Conservation (phyloP, 2,113 vertebrate species). For the Cynopterus brachyotis region DNA sequence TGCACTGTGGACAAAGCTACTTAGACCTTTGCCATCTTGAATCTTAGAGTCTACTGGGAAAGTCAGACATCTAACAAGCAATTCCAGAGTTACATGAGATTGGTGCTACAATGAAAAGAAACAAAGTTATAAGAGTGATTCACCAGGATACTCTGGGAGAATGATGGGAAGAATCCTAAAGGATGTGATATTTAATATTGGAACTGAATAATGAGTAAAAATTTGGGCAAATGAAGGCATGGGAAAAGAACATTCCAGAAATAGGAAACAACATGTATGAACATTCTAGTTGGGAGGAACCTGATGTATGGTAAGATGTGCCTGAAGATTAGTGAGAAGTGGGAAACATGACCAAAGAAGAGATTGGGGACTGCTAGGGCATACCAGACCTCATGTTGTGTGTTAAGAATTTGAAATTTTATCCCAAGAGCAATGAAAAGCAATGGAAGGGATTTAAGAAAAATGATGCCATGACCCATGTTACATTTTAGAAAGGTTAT, state of each 20-base stretch:
- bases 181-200: background rate
- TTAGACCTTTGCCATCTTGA: background rate
- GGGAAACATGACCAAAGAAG: background rate
- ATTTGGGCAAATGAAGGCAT: background rate
- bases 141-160: background rate
- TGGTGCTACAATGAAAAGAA: background rate
- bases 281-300: background rate
- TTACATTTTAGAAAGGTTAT: constrained; percentile 38
- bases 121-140: background rate
- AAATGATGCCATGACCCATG: background rate
- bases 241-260: background rate
- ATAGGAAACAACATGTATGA: background rate
- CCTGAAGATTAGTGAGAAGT: background rate
- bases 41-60: background rate
- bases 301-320: background rate
- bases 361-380: background rate
- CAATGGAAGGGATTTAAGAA: background rate
- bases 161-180: background rate
- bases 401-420: constrained; percentile 18
- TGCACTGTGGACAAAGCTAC: background rate
- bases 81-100: background rate
- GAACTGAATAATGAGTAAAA: background rate
- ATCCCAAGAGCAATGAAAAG: constrained; percentile 30
- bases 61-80: background rate
- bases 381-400: background rate